phyloP scores from a whole-genome alignment of 1,140 invertebrate species.

The Pachypeltis micranthus region DNA sequence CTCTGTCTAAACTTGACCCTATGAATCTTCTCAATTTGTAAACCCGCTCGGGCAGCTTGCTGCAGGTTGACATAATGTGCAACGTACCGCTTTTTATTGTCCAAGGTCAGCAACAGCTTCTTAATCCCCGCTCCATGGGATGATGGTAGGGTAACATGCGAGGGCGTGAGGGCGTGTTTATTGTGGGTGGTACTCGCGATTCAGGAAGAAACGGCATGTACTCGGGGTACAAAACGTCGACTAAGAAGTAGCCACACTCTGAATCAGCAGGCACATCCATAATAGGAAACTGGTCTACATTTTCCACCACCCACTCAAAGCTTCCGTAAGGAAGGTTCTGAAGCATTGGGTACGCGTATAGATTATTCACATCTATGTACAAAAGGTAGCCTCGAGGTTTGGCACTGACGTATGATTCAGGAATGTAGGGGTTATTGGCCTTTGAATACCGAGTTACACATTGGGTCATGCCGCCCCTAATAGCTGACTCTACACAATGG shows the following conservation, averaged over 20 bases:
- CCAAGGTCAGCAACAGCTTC: slow-evolving; percentile 21
- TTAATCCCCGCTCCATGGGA: slow-evolving; percentile 13
- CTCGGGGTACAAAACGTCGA: slow-evolving; percentile 31
- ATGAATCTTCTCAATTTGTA: slow-evolving; percentile 32
- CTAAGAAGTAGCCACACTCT: slow-evolving; percentile 39
- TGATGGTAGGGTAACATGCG: slow-evolving; percentile 42
- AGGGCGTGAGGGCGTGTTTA: no score
- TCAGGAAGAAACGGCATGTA: no score
- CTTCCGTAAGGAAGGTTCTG: slow-evolving; percentile 32
- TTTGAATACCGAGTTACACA: slow-evolving; percentile 33
- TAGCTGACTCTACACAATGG: slow-evolving; percentile 33
- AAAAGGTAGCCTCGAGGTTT: slow-evolving; percentile 34
- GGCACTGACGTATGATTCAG: slow-evolving; percentile 33
- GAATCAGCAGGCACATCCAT: slow-evolving; percentile 32
- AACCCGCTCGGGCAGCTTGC: slow-evolving; percentile 24
- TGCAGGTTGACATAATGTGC: slow-evolving; percentile 30
- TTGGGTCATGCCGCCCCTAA: slow-evolving; percentile 29
- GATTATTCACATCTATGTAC: slow-evolving; percentile 42
- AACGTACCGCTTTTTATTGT: slow-evolving; percentile 28
- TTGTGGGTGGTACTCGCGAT: no score
- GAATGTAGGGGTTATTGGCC: slow-evolving; percentile 34
- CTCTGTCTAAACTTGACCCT: slow-evolving; percentile 31
- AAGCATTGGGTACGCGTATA: slow-evolving; percentile 36
- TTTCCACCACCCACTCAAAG: background rate
- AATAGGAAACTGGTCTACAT: slow-evolving; percentile 30